Evolutionary conservation across 2,113 vertebrate species (phyloP).

Genomic region (Neolamprologus variostigma): DNA sequence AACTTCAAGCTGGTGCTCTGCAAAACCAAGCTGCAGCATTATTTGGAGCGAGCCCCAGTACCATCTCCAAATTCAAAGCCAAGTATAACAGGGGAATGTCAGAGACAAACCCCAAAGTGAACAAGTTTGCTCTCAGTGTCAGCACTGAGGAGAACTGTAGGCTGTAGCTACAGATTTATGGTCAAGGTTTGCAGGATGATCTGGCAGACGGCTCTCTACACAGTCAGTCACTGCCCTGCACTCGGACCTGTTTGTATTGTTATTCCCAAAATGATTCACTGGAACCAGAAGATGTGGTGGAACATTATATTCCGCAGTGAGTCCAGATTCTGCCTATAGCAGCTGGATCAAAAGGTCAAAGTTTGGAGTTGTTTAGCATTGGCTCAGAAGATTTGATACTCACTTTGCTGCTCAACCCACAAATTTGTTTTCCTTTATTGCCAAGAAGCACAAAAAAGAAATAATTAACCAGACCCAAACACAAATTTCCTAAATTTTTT

Average conservation of each 20-base stretch:
- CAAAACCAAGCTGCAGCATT: background rate
- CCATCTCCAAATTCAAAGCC: background rate
- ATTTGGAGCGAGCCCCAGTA: rapidly evolving
- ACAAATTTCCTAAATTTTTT: rapidly evolving
- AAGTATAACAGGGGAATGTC: background rate
- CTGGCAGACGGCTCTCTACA: background rate
- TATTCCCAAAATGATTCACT: background rate
- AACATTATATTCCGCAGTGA: rapidly evolving
- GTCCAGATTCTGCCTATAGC: background rate
- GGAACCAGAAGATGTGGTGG: background rate
- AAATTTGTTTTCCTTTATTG: background rate
- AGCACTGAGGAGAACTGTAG: background rate
- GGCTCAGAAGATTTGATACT: background rate
- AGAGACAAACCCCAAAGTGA: background rate
- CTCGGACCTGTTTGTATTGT: rapidly evolving
- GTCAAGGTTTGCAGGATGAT: background rate
- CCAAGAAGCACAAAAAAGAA: background rate
- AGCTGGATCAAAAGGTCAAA: background rate
- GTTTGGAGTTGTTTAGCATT: background rate
- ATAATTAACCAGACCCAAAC: background rate
- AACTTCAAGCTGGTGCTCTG: background rate
- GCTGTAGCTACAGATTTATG: background rate
- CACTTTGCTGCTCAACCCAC: rapidly evolving
- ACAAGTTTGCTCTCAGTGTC: background rate
- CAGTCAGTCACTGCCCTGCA: background rate